Base-by-base conservation (phyloP, 2,888 invertebrate genomes). In the Plagodis dolabraria region DNA sequence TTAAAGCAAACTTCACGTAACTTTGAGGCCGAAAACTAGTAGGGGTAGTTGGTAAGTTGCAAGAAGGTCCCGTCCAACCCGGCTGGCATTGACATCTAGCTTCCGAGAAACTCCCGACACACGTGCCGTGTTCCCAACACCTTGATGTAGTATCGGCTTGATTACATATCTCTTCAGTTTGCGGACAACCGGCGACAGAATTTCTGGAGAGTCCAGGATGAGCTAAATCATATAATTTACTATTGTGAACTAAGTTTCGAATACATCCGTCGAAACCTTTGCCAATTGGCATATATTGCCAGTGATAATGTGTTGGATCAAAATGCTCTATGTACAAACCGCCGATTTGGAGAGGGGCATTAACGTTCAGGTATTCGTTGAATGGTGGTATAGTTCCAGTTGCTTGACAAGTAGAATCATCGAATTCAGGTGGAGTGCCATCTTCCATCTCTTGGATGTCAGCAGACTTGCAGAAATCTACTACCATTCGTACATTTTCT, bases 221-320 rank as follows among this genome's bases (percentile, higher is more conserved):
- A 0, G 98, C 98, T 70, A 99, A 93, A 83, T 99, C 99, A 85
- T 99, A 99, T 54, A 99, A 92, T 83, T 96, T 97, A 76, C 98
- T 98, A 81, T 99, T 99, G 81, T 99, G 98, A 78, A 98, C 96
- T 50, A 99, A 93, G 85, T 99, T 99, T 75, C 98, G 94, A 63
- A 99, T 97, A 87, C 99, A 99, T 9, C 99, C 99, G 80, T 98
- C 97, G 83, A 99, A 99, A 33, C 97, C 97, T 87, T 97, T 96
- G 0, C 97, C 97, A 46, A 96, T 96, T 0, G 98, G 98, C 94
- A 97, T 96, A 72, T 97, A 96, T 72, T 97, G 97, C 98, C 98
- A 98, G 75, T 96, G 96, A 85, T 97, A 98, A 69, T 96, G 95
- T 0, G 96, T 96, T 0, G 97, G 97, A 76, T 98, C 98, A 77